A percentile compares a stretch with the other conserved stretches of the same genome.
Evolutionary conservation across 2,113 vertebrate genomes (phyloP).

Genomic region (Pipra filicauda): DNA sequence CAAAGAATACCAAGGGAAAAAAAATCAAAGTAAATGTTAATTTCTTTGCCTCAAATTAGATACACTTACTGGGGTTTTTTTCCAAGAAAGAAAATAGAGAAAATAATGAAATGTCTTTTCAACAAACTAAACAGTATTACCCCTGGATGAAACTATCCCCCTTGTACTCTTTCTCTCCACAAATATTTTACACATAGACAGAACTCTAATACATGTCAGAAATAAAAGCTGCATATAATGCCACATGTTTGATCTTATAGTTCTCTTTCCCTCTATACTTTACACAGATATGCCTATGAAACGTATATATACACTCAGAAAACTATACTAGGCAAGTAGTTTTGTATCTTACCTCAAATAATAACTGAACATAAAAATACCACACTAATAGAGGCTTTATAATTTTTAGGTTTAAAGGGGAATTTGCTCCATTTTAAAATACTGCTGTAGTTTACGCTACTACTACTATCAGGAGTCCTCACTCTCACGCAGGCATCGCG

Average conservation of each 20-base stretch:
- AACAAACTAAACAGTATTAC: not conserved
- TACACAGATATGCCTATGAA: not conserved
- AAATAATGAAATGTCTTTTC: not conserved
- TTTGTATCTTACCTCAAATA: not conserved
- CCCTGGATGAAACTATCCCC: not conserved
- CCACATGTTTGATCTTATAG: not conserved
- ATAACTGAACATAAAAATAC: not conserved
- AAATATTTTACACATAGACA: not conserved
- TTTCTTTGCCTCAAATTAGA: not conserved
- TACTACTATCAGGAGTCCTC: not conserved
- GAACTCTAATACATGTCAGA: not conserved
- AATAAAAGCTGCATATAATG: not conserved
- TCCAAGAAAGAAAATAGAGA: not conserved
- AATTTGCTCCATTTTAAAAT: not conserved
- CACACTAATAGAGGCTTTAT: not conserved
- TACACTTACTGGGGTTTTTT: not conserved
- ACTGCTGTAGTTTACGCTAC: not conserved
- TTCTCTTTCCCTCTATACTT: not conserved
- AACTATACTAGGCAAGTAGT: accelerated
- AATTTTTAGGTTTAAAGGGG: not conserved
- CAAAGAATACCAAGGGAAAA: not conserved
- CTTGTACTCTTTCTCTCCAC: not conserved
- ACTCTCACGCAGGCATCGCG: not conserved
- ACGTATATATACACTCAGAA: not conserved
- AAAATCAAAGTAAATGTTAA: not conserved